Percentiles rank a stretch among this genome's conserved stretches.
Conservation (phyloP, 1,140 invertebrate species). For the Drosophila punjabiensis region DNA sequence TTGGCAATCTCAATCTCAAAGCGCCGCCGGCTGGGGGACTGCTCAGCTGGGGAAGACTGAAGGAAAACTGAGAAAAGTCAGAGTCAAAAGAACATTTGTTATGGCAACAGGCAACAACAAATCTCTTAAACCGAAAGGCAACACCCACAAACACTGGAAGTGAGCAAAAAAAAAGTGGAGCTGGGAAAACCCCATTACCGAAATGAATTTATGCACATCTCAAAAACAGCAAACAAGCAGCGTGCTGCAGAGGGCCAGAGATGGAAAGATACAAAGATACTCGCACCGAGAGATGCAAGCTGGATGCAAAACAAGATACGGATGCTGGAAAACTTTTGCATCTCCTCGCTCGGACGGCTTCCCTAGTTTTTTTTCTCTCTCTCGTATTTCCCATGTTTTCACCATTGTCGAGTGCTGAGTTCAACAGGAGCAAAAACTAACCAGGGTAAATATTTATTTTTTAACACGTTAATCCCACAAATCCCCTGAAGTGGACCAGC, state of each 20-base stretch:
- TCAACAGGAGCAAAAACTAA: slow-evolving; percentile 76
- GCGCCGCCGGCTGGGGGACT: slow-evolving; percentile 34
- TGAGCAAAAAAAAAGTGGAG: slow-evolving; percentile 38
- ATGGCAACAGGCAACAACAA: slow-evolving; percentile 58
- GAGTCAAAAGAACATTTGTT: slow-evolving; percentile 61
- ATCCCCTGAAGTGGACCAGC: slow-evolving; percentile 72
- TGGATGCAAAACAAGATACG: slow-evolving; percentile 54
- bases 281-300: slow-evolving; percentile 22
- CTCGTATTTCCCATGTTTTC: slow-evolving; percentile 56
- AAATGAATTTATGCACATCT: slow-evolving; percentile 83
- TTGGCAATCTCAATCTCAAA: slow-evolving; percentile 41
- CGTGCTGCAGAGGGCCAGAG: slow-evolving; percentile 17
- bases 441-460: slow-evolving; percentile 83
- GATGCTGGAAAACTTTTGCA: slow-evolving; percentile 58
- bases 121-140: slow-evolving; percentile 64
- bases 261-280: slow-evolving; percentile 26
- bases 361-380: slow-evolving; percentile 3
- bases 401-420: slow-evolving; percentile 63
- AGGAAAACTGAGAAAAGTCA: slow-evolving; percentile 25
- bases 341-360: slow-evolving; percentile 32
- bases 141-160: slow-evolving; percentile 53
- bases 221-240: slow-evolving; percentile 74
- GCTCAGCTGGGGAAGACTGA: background rate
- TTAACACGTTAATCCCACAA: slow-evolving; percentile 83
- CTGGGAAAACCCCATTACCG: slow-evolving; percentile 77